phyloP scores from a whole-genome alignment of 2,888 invertebrate species.

The Eupithecia vulgata region DNA sequence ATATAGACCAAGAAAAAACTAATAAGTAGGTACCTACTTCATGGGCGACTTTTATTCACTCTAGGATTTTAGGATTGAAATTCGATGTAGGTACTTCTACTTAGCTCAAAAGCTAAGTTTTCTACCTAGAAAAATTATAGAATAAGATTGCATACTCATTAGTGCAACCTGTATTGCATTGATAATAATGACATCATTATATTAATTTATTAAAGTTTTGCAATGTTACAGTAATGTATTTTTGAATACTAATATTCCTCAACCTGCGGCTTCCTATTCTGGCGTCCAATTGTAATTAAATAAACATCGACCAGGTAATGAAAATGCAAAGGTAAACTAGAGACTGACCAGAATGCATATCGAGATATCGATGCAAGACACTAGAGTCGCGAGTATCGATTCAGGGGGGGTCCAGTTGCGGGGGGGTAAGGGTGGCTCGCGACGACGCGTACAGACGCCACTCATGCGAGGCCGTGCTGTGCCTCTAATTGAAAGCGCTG shows the following conservation, averaged over 20 bases:
- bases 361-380: conserved; percentile 50
- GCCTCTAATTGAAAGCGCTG: conserved; percentile 77
- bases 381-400: conserved; percentile 73
- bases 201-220: too few relatives aligned
- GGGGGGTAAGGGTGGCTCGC: conserved; percentile 53
- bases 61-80: not conserved
- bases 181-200: too few relatives aligned
- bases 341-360: conserved; percentile 18
- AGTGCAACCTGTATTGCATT: not conserved
- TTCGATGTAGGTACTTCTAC: not conserved
- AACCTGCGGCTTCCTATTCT: not conserved
- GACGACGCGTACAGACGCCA: conserved; percentile 74
- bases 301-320: not conserved
- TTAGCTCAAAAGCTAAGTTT: not conserved
- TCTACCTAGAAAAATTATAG: not conserved
- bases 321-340: not conserved
- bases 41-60: not conserved
- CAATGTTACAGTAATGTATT: not conserved
- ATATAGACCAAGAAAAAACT: too few relatives aligned
- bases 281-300: not conserved
- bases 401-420: conserved; percentile 53
- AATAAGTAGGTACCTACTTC: too few relatives aligned
- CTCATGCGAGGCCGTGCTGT: conserved; percentile 77
- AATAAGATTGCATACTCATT: not conserved
- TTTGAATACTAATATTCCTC: not conserved